These are phyloP conservation scores for Drosophila siamana DNA, from an alignment of 2,888 invertebrate genomes.

Conservation along the genomic window DNA sequence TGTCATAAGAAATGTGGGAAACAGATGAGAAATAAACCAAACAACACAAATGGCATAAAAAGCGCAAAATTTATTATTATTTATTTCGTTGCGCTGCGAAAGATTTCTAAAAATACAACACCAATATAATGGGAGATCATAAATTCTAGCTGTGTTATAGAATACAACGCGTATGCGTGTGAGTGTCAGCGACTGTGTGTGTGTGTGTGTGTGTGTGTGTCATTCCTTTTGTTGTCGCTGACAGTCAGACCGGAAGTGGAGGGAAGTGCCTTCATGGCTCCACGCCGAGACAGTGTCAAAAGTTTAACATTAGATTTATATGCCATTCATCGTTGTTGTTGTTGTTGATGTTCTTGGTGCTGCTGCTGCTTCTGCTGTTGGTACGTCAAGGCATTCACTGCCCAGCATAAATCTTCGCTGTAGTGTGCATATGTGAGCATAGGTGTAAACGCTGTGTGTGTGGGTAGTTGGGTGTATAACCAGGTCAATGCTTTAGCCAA, in stretches of 20 bases:
- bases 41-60: constrained; percentile 47
- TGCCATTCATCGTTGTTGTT: constrained; percentile 50
- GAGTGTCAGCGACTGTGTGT: constrained; percentile 14
- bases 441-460: constrained; percentile 6
- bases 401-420: constrained; percentile 55
- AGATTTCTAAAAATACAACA: constrained; percentile 57
- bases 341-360: constrained; percentile 23
- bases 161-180: constrained; percentile 14
- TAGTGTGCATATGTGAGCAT: constrained; percentile 9
- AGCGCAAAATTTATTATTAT: constrained; percentile 65
- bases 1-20: constrained; percentile 58
- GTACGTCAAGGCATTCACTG: constrained; percentile 37
- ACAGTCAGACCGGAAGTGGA: constrained; percentile 61
- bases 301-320: constrained; percentile 76
- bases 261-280: constrained; percentile 52
- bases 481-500: constrained; percentile 74
- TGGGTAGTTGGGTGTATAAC: constrained; percentile 50
- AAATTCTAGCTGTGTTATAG: constrained; percentile 52
- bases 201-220: constrained; percentile 34
- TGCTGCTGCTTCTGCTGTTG: constrained; percentile 13
- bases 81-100: constrained; percentile 59
- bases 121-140: constrained; percentile 57
- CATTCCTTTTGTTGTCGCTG: constrained; percentile 62
- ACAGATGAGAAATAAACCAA: constrained; percentile 48
- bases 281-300: constrained; percentile 70